Conservation (phyloP, 2,888 invertebrate genomes). For the Peribatodes rhomboidaria region DNA sequence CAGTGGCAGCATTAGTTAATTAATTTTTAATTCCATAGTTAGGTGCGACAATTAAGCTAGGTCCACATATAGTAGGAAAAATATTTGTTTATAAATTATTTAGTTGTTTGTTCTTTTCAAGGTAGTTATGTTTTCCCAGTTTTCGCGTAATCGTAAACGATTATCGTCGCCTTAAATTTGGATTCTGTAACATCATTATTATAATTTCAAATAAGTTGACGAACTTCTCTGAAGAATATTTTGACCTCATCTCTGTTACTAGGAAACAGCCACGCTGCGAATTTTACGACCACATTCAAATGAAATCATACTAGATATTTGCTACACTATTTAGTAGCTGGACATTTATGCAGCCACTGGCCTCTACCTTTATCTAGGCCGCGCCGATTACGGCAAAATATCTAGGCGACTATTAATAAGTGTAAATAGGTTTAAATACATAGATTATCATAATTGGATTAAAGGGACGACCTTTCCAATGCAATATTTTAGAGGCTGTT, state of each 20-base stretch:
- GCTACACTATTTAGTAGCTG: constrained; percentile 18
- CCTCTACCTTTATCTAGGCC: constrained; percentile 48
- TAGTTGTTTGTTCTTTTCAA: too few relatives aligned
- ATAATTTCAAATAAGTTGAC: not conserved
- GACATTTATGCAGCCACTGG: constrained; percentile 31
- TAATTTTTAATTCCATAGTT: too few relatives aligned
- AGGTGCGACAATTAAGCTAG: too few relatives aligned
- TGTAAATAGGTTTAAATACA: constrained; percentile 26
- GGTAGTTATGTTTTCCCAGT: too few relatives aligned
- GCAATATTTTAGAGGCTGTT: not conserved
- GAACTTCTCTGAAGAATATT: not conserved
- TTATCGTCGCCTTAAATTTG: too few relatives aligned
- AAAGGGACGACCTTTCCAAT: constrained; percentile 14
- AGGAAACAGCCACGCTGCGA: not conserved
- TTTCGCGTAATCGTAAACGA: too few relatives aligned
- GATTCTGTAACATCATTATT: too few relatives aligned
- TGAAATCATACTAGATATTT: constrained; percentile 1
- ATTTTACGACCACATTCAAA: constrained; percentile 3
- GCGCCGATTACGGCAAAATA: constrained; percentile 43
- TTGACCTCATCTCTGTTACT: not conserved
- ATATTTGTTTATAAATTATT: too few relatives aligned
- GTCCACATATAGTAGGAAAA: too few relatives aligned
- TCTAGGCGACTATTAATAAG: constrained; percentile 25
- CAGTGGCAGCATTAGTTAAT: too few relatives aligned
- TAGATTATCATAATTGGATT: constrained; percentile 39